These are phyloP conservation scores for Xiphophorus birchmanni DNA, from an alignment of 2,797 vertebrate species.

Conservation along the genomic window DNA sequence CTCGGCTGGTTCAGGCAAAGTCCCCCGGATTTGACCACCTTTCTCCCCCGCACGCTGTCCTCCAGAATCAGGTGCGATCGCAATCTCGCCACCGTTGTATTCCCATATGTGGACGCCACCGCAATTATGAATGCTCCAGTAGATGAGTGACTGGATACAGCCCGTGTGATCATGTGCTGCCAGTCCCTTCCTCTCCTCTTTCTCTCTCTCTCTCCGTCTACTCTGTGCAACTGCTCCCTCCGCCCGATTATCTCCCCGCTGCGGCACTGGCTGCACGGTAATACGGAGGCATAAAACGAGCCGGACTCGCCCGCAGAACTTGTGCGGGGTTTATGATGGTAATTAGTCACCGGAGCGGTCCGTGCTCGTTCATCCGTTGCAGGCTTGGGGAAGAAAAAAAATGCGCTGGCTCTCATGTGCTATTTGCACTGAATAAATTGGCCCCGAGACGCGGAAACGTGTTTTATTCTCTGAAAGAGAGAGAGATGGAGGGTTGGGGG, in stretches of 20 bases:
- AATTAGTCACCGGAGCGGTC: constrained; percentile 59
- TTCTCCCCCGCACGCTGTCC: constrained; percentile 37
- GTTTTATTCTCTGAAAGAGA: constrained; percentile 42
- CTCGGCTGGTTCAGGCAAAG: constrained; percentile 46
- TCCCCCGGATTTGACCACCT: constrained; percentile 43
- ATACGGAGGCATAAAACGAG: constrained; percentile 59
- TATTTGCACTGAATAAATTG: constrained; percentile 63
- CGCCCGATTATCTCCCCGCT: constrained; percentile 76
- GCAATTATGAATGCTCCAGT: constrained; percentile 64
- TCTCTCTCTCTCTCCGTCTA: constrained; percentile 32
- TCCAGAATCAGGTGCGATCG: constrained; percentile 66
- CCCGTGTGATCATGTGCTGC: constrained; percentile 70
- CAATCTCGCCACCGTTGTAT: constrained; percentile 70
- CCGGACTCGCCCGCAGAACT: constrained; percentile 62
- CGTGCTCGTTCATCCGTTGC: constrained; percentile 48
- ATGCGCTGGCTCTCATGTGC: constrained; percentile 42
- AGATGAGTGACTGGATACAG: constrained; percentile 68
- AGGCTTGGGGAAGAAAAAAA: constrained; percentile 5
- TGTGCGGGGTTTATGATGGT: constrained; percentile 60
- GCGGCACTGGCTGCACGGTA: constrained; percentile 71
- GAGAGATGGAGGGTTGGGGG: not conserved
- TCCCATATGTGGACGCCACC: constrained; percentile 76
- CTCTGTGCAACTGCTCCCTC: constrained; percentile 69
- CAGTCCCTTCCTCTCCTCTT: constrained; percentile 45
- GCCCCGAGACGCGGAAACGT: constrained; percentile 44